Evolutionary conservation across 2,113 vertebrate species (phyloP).

Genomic region (Bufo gargarizans): DNA sequence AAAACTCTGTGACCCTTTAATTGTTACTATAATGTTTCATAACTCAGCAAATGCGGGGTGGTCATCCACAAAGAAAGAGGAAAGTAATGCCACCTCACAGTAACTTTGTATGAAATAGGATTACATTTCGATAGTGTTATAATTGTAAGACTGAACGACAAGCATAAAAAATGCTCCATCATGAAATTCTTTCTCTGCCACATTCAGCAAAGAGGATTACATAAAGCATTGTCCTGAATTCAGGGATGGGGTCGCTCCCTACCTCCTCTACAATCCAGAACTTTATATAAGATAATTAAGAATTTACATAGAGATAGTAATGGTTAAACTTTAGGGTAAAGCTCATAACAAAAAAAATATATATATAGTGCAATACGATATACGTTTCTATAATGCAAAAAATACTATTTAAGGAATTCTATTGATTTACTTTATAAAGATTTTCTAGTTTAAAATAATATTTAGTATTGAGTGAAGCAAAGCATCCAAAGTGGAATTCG

Average conservation of each 20-base stretch:
- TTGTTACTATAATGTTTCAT: fast-evolving
- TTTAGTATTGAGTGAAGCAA: too few species aligned
- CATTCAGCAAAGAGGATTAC: conserved; percentile 53
- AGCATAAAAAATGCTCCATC: background rate
- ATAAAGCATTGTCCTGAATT: background rate
- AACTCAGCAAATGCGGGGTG: fast-evolving
- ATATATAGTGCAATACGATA: too few species aligned
- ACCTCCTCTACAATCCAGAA: background rate
- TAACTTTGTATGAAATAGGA: background rate
- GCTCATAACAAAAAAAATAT: too few species aligned
- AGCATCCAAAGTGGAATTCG: too few species aligned
- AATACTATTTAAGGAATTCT: too few species aligned
- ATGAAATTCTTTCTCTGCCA: background rate
- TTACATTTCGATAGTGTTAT: background rate
- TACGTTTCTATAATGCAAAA: too few species aligned
- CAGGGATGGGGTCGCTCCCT: background rate
- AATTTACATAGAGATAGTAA: too few species aligned
- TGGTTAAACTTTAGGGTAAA: too few species aligned
- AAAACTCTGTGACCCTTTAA: background rate
- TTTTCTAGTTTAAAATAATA: too few species aligned
- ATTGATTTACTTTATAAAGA: too few species aligned
- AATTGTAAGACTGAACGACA: background rate
- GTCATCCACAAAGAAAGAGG: fast-evolving
- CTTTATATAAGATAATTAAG: background rate
- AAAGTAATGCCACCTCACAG: background rate